Evolutionary conservation across 1,140 invertebrate genomes (phyloP).

Genomic region (Sitophilus oryzae): DNA sequence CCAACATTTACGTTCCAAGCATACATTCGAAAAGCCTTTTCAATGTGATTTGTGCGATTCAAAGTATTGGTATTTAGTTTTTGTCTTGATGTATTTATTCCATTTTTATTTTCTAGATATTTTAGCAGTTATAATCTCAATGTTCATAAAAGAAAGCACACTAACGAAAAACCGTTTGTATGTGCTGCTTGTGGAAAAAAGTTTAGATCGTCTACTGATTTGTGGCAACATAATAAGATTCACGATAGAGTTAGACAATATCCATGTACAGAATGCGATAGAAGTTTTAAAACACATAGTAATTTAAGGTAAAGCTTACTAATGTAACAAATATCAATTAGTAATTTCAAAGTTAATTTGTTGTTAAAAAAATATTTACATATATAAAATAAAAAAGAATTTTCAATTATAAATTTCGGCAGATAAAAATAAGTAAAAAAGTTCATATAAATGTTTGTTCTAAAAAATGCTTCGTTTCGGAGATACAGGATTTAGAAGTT

Average conservation of each 20-base stretch:
- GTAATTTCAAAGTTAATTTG: too few species aligned
- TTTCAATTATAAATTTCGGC: too few species aligned
- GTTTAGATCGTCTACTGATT: constrained; percentile 25
- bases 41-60: constrained; percentile 29
- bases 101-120: constrained; percentile 10
- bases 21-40: constrained; percentile 31
- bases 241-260: constrained; percentile 27
- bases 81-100: background rate
- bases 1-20: constrained; percentile 25
- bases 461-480: too few species aligned
- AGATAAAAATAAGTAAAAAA: too few species aligned
- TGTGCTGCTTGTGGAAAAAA: constrained; percentile 28
- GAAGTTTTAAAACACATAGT: constrained; percentile 28
- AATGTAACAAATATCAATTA: too few species aligned
- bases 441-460: too few species aligned
- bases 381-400: too few species aligned
- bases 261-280: constrained; percentile 22
- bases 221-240: constrained; percentile 31
- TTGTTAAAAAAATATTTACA: too few species aligned
- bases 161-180: constrained; percentile 27
- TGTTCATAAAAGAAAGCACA: constrained; percentile 27
- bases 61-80: constrained; percentile 18
- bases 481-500: too few species aligned
- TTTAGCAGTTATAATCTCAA: constrained; percentile 19
- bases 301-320: constrained; percentile 25